Conservation (phyloP, 1,140 invertebrate genomes). For the Diuraphis noxia region DNA sequence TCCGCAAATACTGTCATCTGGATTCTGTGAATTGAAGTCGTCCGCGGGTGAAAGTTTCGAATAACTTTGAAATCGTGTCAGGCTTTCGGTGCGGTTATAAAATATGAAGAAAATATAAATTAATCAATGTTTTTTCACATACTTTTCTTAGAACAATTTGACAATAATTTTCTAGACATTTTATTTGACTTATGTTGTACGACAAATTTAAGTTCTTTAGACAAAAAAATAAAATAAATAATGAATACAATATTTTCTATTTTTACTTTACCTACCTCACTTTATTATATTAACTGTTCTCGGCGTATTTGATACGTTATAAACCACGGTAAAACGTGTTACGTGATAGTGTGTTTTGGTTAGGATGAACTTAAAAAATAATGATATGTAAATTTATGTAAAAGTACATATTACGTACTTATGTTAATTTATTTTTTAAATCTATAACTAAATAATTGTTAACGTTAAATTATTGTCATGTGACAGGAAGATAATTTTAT, state of each 20-base stretch:
- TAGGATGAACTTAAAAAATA: conserved; percentile 7
- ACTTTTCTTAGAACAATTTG: too few species aligned
- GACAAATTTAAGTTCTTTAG: not conserved
- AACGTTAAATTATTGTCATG: not conserved
- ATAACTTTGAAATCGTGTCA: not conserved
- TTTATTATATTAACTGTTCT: not conserved
- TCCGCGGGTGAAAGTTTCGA: not conserved
- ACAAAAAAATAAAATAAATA: not conserved
- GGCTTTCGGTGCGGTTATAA: not conserved
- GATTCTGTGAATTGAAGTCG: not conserved
- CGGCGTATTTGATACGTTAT: not conserved
- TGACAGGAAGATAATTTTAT: not conserved
- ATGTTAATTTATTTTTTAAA: not conserved
- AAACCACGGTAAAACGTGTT: not conserved
- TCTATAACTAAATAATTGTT: not conserved
- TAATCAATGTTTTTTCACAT: too few species aligned
- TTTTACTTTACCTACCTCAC: not conserved
- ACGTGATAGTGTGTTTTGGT: not conserved
- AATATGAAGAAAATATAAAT: not conserved
- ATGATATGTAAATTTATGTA: not conserved
- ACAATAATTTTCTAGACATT: not conserved
- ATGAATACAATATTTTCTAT: not conserved
- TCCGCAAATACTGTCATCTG: not conserved
- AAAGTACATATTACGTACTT: not conserved
- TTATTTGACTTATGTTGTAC: not conserved